A percentile compares a stretch with the other conserved stretches of the same genome.
Evolutionary conservation across 2,113 vertebrate genomes (phyloP).

Genomic region (Pandion haliaetus): DNA sequence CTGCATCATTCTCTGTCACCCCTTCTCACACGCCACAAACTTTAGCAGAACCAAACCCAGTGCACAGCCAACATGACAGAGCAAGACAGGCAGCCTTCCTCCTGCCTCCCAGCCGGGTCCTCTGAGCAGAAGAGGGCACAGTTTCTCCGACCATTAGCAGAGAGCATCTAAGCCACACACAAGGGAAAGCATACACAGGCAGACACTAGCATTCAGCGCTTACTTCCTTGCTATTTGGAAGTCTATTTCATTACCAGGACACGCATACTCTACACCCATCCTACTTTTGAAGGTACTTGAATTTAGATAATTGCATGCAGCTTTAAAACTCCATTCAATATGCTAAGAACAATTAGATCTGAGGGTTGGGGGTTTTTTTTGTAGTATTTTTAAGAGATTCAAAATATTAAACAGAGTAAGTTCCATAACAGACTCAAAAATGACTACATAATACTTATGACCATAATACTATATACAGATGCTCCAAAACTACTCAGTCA

Average conservation of each 20-base stretch:
- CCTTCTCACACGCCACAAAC: not conserved
- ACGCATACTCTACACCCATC: not conserved
- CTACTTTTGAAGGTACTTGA: not conserved
- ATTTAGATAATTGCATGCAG: not conserved
- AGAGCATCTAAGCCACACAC: not conserved
- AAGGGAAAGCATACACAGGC: not conserved
- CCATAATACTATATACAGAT: not conserved
- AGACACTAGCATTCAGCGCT: not conserved
- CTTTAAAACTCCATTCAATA: not conserved
- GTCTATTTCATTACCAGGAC: not conserved
- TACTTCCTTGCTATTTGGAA: not conserved
- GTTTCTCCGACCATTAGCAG: not conserved
- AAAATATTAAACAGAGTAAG: not conserved
- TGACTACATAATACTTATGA: not conserved
- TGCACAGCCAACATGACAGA: not conserved
- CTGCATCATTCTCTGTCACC: not conserved
- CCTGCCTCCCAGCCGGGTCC: not conserved
- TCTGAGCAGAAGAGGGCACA: not conserved
- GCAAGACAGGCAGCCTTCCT: not conserved
- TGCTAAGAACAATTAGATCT: not conserved
- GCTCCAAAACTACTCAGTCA: not conserved
- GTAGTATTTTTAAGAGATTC: not conserved
- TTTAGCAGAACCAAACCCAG: not conserved
- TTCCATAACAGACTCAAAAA: not conserved
- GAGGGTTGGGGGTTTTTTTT: not conserved